Conservation (phyloP, 2,797 vertebrate species). For the Hypotaenidia okinawae region DNA sequence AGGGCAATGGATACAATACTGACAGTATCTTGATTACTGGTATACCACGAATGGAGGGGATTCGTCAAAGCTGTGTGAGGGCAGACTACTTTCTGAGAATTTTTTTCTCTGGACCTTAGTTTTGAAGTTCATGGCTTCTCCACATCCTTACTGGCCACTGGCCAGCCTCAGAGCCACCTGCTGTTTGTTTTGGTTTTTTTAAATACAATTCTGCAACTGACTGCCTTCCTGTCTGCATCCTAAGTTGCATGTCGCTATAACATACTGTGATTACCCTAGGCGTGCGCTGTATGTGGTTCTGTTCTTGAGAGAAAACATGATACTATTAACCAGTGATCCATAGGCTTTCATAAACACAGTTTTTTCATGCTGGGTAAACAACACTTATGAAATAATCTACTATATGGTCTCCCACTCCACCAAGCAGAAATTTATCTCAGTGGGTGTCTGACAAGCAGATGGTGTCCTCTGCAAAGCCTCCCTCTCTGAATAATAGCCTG, state of each 20-base stretch:
- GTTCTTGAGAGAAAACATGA: neutral
- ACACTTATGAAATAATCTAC: neutral
- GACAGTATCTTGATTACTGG: neutral
- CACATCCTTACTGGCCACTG: neutral
- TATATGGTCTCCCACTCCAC: neutral
- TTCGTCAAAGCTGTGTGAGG: neutral
- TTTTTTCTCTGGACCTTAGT: neutral
- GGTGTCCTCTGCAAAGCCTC: neutral
- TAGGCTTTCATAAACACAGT: neutral
- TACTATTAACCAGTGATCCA: neutral
- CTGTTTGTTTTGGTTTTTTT: neutral
- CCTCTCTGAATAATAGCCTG: neutral
- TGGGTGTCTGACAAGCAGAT: neutral
- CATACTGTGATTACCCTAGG: neutral
- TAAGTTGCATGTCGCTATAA: neutral
- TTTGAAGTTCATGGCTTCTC: neutral
- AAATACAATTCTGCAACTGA: neutral
- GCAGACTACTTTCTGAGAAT: neutral
- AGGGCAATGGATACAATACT: neutral
- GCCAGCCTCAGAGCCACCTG: neutral
- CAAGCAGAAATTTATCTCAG: neutral
- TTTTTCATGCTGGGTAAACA: neutral
- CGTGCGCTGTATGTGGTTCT: neutral
- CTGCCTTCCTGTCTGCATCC: neutral
- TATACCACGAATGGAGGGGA: neutral